Percentiles rank a stretch among this genome's conserved stretches.
Conservation (phyloP, 2,113 vertebrate genomes). For the Rana temporaria region DNA sequence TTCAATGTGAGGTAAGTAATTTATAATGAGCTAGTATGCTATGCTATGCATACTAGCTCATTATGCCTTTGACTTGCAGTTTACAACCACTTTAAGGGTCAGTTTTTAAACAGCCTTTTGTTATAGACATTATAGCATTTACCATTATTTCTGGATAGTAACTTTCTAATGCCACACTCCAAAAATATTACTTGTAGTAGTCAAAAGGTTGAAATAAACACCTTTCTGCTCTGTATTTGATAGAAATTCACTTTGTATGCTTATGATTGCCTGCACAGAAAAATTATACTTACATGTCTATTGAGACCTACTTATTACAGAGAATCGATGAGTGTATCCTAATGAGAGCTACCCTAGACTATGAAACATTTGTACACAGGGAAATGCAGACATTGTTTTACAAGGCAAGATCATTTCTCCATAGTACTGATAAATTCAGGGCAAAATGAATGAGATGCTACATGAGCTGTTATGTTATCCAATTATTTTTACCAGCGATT, state of each 20-base stretch:
- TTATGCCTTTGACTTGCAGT: too few species aligned
- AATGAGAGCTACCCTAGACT: conserved; percentile 23
- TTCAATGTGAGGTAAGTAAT: too few species aligned
- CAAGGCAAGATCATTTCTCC: conserved; percentile 45
- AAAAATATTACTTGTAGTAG: background rate
- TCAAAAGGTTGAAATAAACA: background rate
- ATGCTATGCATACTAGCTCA: too few species aligned
- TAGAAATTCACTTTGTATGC: conserved; percentile 21
- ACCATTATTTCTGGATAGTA: too few species aligned
- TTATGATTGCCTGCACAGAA: conserved; percentile 7
- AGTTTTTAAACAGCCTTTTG: too few species aligned
- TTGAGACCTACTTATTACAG: conserved; percentile 40
- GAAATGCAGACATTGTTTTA: conserved; percentile 40
- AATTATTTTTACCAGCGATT: conserved; percentile 27
- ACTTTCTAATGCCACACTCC: too few species aligned
- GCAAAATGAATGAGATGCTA: conserved; percentile 44
- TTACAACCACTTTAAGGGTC: too few species aligned
- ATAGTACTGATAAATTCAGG: conserved; percentile 43
- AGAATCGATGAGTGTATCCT: conserved; percentile 51
- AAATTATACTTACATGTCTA: conserved; percentile 29
- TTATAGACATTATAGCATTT: too few species aligned
- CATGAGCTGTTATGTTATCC: conserved; percentile 27
- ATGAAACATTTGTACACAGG: conserved; percentile 16
- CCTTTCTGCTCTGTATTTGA: background rate
- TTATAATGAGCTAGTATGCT: too few species aligned